Evolutionary conservation across 2,113 vertebrate species (phyloP).

Genomic region (Gymnorhina tibicen): DNA sequence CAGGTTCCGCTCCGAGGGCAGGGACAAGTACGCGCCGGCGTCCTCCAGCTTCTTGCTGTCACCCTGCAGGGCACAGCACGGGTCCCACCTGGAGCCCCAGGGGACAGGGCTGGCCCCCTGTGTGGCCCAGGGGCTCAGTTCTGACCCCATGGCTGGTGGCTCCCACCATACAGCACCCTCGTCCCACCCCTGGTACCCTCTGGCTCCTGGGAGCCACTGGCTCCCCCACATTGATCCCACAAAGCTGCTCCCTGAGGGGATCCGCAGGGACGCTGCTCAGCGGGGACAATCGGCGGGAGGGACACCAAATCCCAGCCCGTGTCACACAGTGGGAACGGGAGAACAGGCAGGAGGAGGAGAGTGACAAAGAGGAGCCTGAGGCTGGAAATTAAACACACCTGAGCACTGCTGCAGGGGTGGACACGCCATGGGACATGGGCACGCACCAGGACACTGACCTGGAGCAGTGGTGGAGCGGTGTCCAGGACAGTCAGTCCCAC

Average conservation of each 20-base stretch:
- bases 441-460: rapidly evolving
- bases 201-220: rapidly evolving
- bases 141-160: background rate
- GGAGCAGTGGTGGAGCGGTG: background rate
- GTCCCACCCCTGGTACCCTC: background rate
- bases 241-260: background rate
- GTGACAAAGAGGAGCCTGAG: background rate
- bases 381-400: background rate
- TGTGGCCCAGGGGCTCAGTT: background rate
- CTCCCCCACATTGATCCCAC: no score
- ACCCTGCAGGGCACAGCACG: background rate
- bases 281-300: background rate
- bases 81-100: background rate
- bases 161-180: rapidly evolving
- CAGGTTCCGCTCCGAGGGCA: background rate
- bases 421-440: rapidly evolving
- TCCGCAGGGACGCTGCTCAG: rapidly evolving
- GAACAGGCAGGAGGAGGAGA: background rate
- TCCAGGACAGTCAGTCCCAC: rapidly evolving
- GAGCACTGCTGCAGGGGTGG: background rate
- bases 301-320: rapidly evolving
- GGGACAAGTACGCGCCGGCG: background rate
- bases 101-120: background rate
- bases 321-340: background rate
- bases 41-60: conserved; percentile 62